Conservation (phyloP, 2,797 vertebrate species). For the Lacerta agilis region DNA sequence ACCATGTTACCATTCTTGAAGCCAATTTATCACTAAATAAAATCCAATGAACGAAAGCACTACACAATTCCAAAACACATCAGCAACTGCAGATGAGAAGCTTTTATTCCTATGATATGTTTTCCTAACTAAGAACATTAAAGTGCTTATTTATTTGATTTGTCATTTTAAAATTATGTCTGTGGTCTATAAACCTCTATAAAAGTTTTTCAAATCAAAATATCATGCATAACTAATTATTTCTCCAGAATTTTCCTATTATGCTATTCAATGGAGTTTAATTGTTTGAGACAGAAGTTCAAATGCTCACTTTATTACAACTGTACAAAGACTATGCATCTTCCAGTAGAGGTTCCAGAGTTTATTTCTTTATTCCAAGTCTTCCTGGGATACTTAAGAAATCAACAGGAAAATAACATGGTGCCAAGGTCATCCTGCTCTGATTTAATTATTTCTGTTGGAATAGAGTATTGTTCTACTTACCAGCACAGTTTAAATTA, state of each 20-base stretch:
- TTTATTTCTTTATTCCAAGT: background rate
- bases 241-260: background rate
- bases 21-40: slow-evolving; percentile 31
- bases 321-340: background rate
- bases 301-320: background rate
- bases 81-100: background rate
- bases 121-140: background rate
- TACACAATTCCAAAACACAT: slow-evolving; percentile 19
- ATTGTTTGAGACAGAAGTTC: background rate
- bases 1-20: background rate
- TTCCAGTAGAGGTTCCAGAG: background rate
- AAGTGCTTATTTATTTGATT: background rate
- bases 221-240: background rate
- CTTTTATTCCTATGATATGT: slow-evolving; percentile 2
- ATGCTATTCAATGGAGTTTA: background rate
- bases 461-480: background rate
- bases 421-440: background rate
- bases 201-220: background rate
- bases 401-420: background rate
- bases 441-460: background rate
- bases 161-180: background rate
- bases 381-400: background rate
- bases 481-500: background rate
- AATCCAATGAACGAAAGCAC: slow-evolving; percentile 18
- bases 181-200: background rate